Evolutionary conservation across 2,888 invertebrate species (phyloP).

Genomic region (Minunthozetes semirufus): DNA sequence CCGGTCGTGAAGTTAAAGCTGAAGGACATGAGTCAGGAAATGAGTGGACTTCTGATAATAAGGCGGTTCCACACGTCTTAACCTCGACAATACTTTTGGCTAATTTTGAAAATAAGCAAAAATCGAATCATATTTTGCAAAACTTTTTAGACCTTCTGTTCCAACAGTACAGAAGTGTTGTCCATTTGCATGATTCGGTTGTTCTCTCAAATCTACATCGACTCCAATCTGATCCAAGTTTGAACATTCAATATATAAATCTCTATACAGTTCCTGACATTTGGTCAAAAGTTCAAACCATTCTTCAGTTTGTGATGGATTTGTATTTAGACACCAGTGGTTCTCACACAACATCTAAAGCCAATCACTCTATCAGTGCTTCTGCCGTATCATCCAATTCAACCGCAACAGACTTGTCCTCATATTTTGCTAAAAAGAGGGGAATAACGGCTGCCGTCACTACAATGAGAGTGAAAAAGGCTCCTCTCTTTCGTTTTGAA

Average conservation of each 20-base stretch:
- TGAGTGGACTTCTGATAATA: neutral
- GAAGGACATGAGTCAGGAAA: neutral
- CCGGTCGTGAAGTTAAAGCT: slow-evolving; percentile 62
- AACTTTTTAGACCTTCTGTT: slow-evolving; percentile 67
- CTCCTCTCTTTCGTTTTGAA: slow-evolving; percentile 63
- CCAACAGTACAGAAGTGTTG: slow-evolving; percentile 72
- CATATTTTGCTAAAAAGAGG: slow-evolving; percentile 29
- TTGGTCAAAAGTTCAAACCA: slow-evolving; percentile 82
- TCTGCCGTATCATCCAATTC: slow-evolving; percentile 23
- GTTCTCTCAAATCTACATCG: slow-evolving; percentile 49
- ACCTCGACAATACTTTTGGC: slow-evolving; percentile 19
- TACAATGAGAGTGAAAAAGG: slow-evolving; percentile 41
- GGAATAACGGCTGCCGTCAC: neutral
- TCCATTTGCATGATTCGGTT: slow-evolving; percentile 65
- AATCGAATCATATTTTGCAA: slow-evolving; percentile 47
- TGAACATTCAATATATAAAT: slow-evolving; percentile 43
- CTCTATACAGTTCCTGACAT: slow-evolving; percentile 69
- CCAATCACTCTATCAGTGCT: neutral
- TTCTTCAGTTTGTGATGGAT: slow-evolving; percentile 46
- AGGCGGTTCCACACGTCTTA: neutral
- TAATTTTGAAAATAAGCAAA: slow-evolving; percentile 34
- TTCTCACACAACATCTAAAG: neutral
- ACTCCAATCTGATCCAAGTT: slow-evolving; percentile 34
- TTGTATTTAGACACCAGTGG: slow-evolving; percentile 36
- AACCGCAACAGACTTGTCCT: slow-evolving; percentile 16